Conservation (phyloP, 2,888 invertebrate genomes). For the Lampropteryx suffumata region DNA sequence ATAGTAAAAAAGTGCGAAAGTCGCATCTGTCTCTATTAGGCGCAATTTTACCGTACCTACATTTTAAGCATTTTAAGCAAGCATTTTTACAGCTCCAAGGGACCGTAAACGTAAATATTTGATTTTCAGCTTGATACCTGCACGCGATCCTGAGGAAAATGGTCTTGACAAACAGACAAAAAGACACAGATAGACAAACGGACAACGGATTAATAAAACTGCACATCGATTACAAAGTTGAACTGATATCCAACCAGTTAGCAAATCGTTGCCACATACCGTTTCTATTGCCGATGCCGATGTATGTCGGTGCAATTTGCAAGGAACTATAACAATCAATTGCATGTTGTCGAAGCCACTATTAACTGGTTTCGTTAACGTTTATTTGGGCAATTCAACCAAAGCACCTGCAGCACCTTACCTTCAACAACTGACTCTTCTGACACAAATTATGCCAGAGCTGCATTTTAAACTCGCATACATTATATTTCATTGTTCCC, state of each 20-base stretch:
- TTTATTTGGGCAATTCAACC: conserved; percentile 43
- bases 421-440: conserved; percentile 42
- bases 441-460: conserved; percentile 59
- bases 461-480: conserved; percentile 61
- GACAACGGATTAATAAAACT: too few relatives aligned
- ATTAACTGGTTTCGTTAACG: conserved; percentile 36
- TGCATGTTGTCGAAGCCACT: conserved; percentile 17
- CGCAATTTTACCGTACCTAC: too few relatives aligned
- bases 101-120: too few relatives aligned
- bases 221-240: too few relatives aligned
- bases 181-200: neutral
- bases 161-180: too few relatives aligned
- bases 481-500: conserved; percentile 68
- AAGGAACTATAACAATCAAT: conserved; percentile 18
- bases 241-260: conserved; percentile 10
- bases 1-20: too few relatives aligned
- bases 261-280: conserved; percentile 13
- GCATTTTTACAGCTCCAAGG: too few relatives aligned
- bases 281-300: conserved; percentile 10
- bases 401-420: conserved; percentile 37
- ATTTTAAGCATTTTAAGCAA: too few relatives aligned
- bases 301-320: conserved; percentile 17
- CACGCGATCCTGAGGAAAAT: too few relatives aligned
- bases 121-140: too few relatives aligned
- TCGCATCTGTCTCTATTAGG: too few relatives aligned